Conservation (phyloP, 1,140 invertebrate genomes). For the Hycleus cichorii region DNA sequence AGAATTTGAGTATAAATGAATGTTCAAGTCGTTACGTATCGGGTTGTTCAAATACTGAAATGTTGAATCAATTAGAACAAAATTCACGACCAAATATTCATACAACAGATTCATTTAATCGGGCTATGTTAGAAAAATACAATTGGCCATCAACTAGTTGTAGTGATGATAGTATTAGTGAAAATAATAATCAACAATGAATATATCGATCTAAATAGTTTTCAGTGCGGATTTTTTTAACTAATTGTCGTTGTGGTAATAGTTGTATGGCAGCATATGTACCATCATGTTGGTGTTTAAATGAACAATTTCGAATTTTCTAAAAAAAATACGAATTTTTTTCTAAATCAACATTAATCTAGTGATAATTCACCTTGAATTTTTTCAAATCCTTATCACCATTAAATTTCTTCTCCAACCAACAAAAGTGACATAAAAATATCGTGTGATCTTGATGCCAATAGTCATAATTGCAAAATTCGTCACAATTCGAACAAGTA, state of each 20-base stretch:
- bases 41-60: slow-evolving; percentile 30
- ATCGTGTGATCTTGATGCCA: slow-evolving; percentile 27
- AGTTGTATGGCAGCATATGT: slow-evolving; percentile 26
- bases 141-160: neutral
- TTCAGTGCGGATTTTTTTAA: slow-evolving; percentile 29
- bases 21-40: slow-evolving; percentile 29
- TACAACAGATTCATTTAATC: slow-evolving; percentile 4
- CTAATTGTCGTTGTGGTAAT: slow-evolving; percentile 20
- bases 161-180: no score
- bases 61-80: slow-evolving; percentile 25
- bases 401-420: slow-evolving; percentile 22
- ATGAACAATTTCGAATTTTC: slow-evolving; percentile 35
- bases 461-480: slow-evolving; percentile 29
- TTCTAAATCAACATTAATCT: no score
- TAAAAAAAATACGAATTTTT: slow-evolving; percentile 15
- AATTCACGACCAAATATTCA: slow-evolving; percentile 23
- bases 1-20: slow-evolving; percentile 30
- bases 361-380: no score
- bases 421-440: slow-evolving; percentile 31
- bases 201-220: slow-evolving; percentile 34
- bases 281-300: slow-evolving; percentile 29
- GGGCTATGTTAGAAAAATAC: slow-evolving; percentile 2
- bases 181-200: slow-evolving; percentile 17
- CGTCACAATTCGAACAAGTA: slow-evolving; percentile 27
- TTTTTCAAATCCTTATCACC: slow-evolving; percentile 21